These are phyloP conservation scores for Bibio marci DNA, from an alignment of 2,888 invertebrate species.

Conservation along the genomic window DNA sequence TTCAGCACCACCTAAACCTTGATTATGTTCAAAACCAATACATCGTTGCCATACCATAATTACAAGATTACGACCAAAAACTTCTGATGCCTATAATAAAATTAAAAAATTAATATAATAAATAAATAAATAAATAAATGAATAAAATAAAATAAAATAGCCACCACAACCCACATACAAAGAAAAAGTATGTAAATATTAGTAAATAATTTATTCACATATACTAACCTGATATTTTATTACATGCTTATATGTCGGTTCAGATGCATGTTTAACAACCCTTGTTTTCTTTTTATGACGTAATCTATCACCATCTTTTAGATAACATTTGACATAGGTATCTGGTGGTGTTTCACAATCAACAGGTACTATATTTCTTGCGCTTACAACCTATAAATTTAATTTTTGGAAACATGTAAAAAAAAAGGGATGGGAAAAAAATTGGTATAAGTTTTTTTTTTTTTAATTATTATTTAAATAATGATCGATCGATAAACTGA, in stretches of 20 bases:
- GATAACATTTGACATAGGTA: slow-evolving; percentile 86
- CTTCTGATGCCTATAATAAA: slow-evolving; percentile 43
- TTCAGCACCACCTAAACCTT: slow-evolving; percentile 67
- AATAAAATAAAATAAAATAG: too few species aligned
- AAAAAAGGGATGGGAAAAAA: background rate
- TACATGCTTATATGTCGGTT: slow-evolving; percentile 76
- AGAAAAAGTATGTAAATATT: too few species aligned
- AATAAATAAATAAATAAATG: too few species aligned
- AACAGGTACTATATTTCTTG: slow-evolving; percentile 47
- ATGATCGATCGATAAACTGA: background rate
- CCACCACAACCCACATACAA: background rate
- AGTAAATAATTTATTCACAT: too few species aligned
- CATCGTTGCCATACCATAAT: slow-evolving; percentile 89
- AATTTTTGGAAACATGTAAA: background rate
- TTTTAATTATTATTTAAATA: background rate
- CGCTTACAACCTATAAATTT: slow-evolving; percentile 39
- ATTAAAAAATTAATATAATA: background rate
- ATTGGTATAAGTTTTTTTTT: background rate
- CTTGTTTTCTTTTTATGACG: slow-evolving; percentile 84
- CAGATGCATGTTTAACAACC: slow-evolving; percentile 60
- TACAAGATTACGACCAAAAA: slow-evolving; percentile 62
- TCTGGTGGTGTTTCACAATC: slow-evolving; percentile 62
- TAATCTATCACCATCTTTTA: slow-evolving; percentile 76
- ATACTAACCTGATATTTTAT: slow-evolving; percentile 55
- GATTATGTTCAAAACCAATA: slow-evolving; percentile 74